phyloP scores from a whole-genome alignment of 1,140 invertebrate genomes.

The Musca domestica region DNA sequence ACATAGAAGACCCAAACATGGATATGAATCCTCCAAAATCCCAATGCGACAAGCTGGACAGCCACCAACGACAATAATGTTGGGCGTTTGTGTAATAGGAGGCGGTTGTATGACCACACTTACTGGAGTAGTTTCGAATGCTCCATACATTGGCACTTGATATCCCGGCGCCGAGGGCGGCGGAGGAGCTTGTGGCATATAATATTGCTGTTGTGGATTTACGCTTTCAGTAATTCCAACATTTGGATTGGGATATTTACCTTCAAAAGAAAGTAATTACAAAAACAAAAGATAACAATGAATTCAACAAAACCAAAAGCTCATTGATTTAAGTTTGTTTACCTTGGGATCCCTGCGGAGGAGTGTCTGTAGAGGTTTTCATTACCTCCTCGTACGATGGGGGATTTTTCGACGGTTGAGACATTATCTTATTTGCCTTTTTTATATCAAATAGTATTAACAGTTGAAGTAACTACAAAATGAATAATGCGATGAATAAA shows the following conservation, averaged over 20 bases:
- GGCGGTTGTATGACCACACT: conserved; percentile 40
- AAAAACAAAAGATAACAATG: neutral
- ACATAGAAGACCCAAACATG: conserved; percentile 72
- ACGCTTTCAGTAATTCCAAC: neutral
- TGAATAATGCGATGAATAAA: too few relatives aligned
- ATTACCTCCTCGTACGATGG: conserved; percentile 15
- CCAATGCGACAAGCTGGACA: conserved; percentile 80
- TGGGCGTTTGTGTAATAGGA: conserved; percentile 54
- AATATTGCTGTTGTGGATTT: neutral
- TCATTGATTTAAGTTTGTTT: neutral
- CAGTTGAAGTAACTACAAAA: too few relatives aligned
- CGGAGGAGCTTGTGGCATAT: conserved; percentile 1
- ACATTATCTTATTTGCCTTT: neutral
- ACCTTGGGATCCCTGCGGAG: neutral
- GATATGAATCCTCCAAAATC: conserved; percentile 74
- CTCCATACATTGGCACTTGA: conserved; percentile 41
- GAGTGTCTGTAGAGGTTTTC: neutral
- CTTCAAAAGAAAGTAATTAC: neutral
- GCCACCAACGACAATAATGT: conserved; percentile 71
- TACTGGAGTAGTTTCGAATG: conserved; percentile 47
- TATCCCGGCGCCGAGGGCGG: conserved; percentile 1
- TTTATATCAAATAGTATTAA: neutral
- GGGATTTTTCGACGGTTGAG: neutral
- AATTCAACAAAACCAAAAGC: neutral
- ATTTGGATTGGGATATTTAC: conserved; percentile 21